phyloP scores from a whole-genome alignment of 2,113 vertebrate genomes.

The Arenaria interpres region DNA sequence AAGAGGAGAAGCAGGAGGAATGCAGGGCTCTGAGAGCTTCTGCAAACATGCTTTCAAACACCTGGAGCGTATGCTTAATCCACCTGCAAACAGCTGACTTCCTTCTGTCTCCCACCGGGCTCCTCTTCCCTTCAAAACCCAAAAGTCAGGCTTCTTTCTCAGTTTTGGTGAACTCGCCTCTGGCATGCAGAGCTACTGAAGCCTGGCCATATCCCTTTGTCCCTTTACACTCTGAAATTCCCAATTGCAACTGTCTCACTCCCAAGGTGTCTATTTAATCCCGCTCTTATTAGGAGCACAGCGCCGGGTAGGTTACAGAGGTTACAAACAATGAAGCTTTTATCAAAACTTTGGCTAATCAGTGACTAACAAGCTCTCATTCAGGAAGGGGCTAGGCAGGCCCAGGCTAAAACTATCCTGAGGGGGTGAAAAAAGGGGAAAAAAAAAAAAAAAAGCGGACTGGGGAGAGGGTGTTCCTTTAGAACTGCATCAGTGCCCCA shows the following conservation, averaged over 20 bases:
- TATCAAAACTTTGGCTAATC: constrained; percentile 9
- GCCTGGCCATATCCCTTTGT: neutral
- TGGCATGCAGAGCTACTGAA: neutral
- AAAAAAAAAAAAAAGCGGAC: neutral
- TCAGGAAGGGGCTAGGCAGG: neutral
- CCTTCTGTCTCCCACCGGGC: neutral
- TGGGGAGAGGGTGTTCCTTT: neutral
- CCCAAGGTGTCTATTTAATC: constrained; percentile 41
- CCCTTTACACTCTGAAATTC: neutral
- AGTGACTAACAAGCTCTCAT: neutral
- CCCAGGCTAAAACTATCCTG: neutral
- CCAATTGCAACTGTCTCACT: neutral
- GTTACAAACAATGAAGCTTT: constrained; percentile 41
- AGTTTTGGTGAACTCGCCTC: neutral
- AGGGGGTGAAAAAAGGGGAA: neutral
- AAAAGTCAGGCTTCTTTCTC: neutral
- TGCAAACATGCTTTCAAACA: neutral
- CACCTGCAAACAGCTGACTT: constrained; percentile 8
- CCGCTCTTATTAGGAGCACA: neutral
- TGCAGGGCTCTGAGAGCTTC: neutral
- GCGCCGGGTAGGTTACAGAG: neutral
- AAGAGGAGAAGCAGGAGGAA: constrained; percentile 32
- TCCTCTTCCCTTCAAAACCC: neutral
- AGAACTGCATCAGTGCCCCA: neutral
- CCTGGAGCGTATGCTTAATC: constrained; percentile 2